Base-by-base conservation (phyloP, 2,888 invertebrate genomes). In the Diaphora mendica region DNA sequence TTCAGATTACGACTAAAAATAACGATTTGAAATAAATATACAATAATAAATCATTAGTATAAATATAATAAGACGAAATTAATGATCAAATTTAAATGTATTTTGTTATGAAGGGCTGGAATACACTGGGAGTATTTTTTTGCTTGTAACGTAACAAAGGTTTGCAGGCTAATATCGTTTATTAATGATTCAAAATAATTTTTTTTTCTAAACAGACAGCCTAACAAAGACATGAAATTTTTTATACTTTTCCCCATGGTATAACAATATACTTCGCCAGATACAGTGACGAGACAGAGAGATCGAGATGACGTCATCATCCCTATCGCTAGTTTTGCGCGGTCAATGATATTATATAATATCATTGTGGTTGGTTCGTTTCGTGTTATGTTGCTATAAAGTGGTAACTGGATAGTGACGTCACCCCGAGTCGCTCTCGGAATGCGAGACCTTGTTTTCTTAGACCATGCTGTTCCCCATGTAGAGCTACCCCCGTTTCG, bases 11-110 rank as follows among this genome's bases (percentile, higher is more conserved):
- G 3, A 77, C 64, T 71, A 75, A 76, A 74, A 64, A 74, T 65
- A 71, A 75, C 70, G 44, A 70, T 62, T 72, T 75, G 64, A 75
- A 74, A 68, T 73, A 15, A 78, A 70, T 77, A 65, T 75, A 82
- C 74, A 76, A 74, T 74, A 69, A 67, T 65, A 69, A 76, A 70
- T 69, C 72, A 67, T 74, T 73, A 44, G 76, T 79, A 69, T 64
- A 26, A 3, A 42, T 42, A 42, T 74, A 68, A 26, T 70, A 71
- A 51, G 62, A 42, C 44, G 42, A 64, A 68, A 42, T 68, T 66
- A 67, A 67, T 71, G 73, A 67, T 65, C 55, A 71, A 73, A 76
- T 68, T 44, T 59, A 48, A 70, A 70, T 5, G 67, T 65, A 77
- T 70, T 64, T 62, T 64, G 55, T 35, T 59, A 39, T 39, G 26